A percentile compares a stretch with the other conserved stretches of the same genome.
phyloP scores from a whole-genome alignment of 2,888 invertebrate species.

The Hydraecia micacea region DNA sequence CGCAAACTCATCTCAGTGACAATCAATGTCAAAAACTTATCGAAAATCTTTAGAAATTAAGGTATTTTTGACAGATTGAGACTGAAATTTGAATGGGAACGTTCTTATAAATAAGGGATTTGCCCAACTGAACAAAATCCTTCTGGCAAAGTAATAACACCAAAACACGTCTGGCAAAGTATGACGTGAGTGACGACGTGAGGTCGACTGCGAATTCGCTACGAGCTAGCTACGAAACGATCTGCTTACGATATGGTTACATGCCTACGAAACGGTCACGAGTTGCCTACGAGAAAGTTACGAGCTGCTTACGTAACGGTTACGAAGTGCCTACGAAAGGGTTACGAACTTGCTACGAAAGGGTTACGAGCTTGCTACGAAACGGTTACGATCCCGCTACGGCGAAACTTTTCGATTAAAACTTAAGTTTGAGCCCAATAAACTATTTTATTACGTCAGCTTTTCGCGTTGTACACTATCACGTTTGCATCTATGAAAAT shows the following conservation, averaged over 20 bases:
- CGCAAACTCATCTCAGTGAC: not conserved
- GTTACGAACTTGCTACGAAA: not conserved
- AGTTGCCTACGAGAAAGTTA: not conserved
- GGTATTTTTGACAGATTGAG: not conserved
- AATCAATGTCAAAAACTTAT: not conserved
- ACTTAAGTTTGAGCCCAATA: not conserved
- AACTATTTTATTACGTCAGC: not conserved
- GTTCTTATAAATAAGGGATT: not conserved
- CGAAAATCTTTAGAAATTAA: not conserved
- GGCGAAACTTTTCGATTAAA: conserved; percentile 3
- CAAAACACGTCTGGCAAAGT: not conserved
- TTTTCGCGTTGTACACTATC: not conserved
- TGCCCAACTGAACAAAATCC: not conserved
- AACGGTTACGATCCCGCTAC: not conserved
- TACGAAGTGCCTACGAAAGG: not conserved
- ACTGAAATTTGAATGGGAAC: not conserved
- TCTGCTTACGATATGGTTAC: not conserved
- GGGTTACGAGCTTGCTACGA: not conserved
- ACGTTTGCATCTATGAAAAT: conserved; percentile 14
- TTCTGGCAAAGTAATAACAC: not conserved
- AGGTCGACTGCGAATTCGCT: not conserved
- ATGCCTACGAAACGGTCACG: not conserved
- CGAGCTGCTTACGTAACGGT: not conserved
- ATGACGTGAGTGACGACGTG: not conserved
- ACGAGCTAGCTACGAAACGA: not conserved